Evolutionary conservation across 1,140 invertebrate genomes (phyloP), one percentile per base, ranked within the genome.

Genomic region (Melanaphis sacchari): DNA sequence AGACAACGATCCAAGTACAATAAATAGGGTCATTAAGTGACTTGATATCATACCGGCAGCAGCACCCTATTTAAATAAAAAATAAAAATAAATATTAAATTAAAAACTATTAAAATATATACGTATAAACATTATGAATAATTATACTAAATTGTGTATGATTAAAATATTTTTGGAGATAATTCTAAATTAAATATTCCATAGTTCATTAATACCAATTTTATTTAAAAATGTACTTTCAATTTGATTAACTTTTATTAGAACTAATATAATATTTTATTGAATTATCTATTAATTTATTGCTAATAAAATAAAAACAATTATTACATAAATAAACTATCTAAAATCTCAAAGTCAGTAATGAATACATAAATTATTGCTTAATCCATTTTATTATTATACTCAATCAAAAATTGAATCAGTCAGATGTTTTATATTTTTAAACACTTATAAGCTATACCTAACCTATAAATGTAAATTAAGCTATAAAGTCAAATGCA

Each of bases 31-130:
- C 15, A 96, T 95, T 0, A 96, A 94, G 94, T 97, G 97, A 41
- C 97, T 96, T 21, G 96, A 95, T 43, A 97, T 96, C 96, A 97
- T 97, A 18, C 97, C 97, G 3, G 95, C 95, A 0, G 96, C 96
- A 24, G 97, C 97, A 40, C 97, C 97, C 95, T 96, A 94, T 87
- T 94, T 94, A 94, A 93, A 94, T 94, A 89, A 94, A 93, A 46
- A 46, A n/a, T 31, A 87, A 21, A 46, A 31, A 82, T 41, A 76
- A 5, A 93, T 7, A 54, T 85, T 81, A 22, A 82, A 82, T 24
- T 82, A 22, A 38, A 21, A 82, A 82, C 7, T 36, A 24, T 36
- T 81, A 81, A 81, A 81, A 81, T 66, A 66, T 15, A 59, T 26
- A 59, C 52, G 7, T 15, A 46, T 46, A 18, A 46, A 46, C 46